Conservation (phyloP, 2,888 invertebrate species). For the Apamea epomidion region DNA sequence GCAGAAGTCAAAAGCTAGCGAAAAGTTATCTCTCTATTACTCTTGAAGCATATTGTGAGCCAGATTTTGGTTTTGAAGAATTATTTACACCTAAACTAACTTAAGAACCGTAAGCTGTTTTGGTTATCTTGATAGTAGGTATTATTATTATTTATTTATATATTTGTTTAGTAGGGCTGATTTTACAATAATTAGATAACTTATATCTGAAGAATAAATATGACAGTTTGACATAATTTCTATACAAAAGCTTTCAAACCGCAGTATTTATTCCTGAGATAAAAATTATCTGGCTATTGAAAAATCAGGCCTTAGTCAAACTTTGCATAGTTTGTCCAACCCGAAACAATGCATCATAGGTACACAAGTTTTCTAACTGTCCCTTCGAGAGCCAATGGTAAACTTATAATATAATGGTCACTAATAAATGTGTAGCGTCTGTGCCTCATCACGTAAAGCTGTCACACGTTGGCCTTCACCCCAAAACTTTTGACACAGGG, state of each 20-base stretch:
- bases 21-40: background rate
- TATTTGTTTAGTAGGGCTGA: background rate
- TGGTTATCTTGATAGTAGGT: background rate
- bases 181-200: too few relatives aligned
- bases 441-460: constrained; percentile 26
- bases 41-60: background rate
- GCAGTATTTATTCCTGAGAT: too few relatives aligned
- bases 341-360: background rate
- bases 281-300: too few relatives aligned
- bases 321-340: background rate
- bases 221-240: too few relatives aligned
- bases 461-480: constrained; percentile 33
- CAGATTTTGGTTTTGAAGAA: background rate
- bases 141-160: background rate
- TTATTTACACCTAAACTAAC: background rate
- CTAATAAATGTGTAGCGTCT: constrained; percentile 28
- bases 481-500: constrained; percentile 61
- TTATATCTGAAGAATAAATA: too few relatives aligned
- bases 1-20: background rate
- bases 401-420: constrained; percentile 13
- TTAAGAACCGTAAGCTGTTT: background rate
- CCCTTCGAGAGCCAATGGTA: constrained; percentile 6
- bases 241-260: too few relatives aligned
- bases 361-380: constrained; percentile 8
- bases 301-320: background rate